A percentile compares a stretch with the other conserved stretches of the same genome.
Conservation (phyloP, 64 coral and sea anemone species). For the Stichodactyla helianthus region DNA sequence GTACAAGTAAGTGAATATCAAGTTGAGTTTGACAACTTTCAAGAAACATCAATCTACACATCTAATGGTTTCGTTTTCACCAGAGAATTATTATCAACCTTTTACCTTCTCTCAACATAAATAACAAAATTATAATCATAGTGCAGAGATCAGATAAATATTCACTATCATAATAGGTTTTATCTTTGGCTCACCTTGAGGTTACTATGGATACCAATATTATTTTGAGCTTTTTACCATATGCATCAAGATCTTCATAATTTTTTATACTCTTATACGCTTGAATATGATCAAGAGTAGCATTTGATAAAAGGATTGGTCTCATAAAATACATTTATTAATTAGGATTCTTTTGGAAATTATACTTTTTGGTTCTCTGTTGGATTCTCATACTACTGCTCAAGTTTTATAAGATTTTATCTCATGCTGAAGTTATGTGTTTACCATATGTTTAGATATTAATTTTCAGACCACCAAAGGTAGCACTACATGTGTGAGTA, state of each 20-base stretch:
- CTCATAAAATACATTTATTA: neutral
- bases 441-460: slow-evolving; percentile 9
- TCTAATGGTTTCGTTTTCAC: neutral
- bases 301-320: neutral
- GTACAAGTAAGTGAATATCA: neutral
- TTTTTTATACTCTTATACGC: neutral
- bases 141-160: neutral
- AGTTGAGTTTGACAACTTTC: neutral
- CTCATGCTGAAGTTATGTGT: slow-evolving; percentile 26
- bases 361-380: slow-evolving; percentile 11
- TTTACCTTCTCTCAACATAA: neutral
- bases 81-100: neutral
- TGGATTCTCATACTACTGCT: neutral
- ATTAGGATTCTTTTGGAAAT: neutral
- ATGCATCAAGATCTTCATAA: slow-evolving; percentile 9
- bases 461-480: neutral
- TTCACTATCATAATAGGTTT: neutral
- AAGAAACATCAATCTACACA: neutral
- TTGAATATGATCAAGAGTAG: neutral
- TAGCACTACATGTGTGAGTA: neutral
- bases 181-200: neutral
- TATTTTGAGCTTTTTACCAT: slow-evolving; percentile 26
- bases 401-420: slow-evolving; percentile 12
- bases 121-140: neutral
- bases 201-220: slow-evolving; percentile 13